Evolutionary conservation across 1,140 invertebrate genomes (phyloP), one percentile per base, ranked within the genome.

Genomic region (Vanessa atalanta): DNA sequence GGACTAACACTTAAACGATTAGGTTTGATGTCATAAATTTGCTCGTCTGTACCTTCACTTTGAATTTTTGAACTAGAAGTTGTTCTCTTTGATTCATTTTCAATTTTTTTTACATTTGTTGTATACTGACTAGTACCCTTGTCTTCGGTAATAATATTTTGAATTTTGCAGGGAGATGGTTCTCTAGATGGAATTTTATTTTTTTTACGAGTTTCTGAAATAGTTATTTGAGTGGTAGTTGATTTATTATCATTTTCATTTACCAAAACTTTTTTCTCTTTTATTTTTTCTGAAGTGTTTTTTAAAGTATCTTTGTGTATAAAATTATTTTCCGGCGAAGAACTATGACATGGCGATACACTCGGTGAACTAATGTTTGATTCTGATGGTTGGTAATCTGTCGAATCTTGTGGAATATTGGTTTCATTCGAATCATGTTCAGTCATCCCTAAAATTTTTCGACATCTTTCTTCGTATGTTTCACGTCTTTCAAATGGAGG

Each of bases 401-500:
- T 74, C 70, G 77, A 87, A 68, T 81, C 82, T 43, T 78, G 70
- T 16, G n/a, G 16, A n/a, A 23, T 43, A 65, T 73, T 43, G 47
- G 74, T 82, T 71, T 86, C 80, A n/a, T 76, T 81, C 15, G 78
- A 87, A 63, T 91, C 86, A 47, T 88, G 89, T 73, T 93, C 87
- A 55, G 90, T 92, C 88, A 95, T 95, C 8, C 95, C 95, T 50
- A 95, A 83, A 73, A 95, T 95, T 79, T 95, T 94, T 43, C 94
- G 89, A 78, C 95, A 95, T n/a, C 95, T 91, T 87, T 95, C 95
- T 88, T 95, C 95, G 69, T 95, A 95, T n/a, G 95, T 95, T 85
- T 95, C 95, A 51, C 94, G 94, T 79, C 95, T 93, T 76, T 92
- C 92, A 61, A 94, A 88, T 43, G 92, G 93, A 26, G 90, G 91